A percentile compares a stretch with the other conserved stretches of the same genome.
phyloP scores from a whole-genome alignment of 2,797 vertebrate species.

The Coregonus ussuriensis region DNA sequence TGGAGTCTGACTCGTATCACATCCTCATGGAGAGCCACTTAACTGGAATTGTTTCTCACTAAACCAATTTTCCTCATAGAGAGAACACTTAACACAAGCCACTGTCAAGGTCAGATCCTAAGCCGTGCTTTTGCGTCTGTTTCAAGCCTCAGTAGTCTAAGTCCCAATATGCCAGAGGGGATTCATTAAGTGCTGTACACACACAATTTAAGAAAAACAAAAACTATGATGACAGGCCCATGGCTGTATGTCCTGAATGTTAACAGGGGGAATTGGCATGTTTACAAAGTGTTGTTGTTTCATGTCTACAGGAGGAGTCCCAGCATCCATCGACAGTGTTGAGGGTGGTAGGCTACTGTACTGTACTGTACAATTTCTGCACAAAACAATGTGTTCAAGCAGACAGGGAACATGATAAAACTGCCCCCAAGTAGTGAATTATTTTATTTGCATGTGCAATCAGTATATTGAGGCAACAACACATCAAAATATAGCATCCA shows the following conservation, averaged over 20 bases:
- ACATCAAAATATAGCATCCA: constrained; percentile 52
- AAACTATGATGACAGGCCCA: background rate
- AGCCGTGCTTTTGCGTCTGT: background rate
- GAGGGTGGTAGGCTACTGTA: constrained; percentile 4
- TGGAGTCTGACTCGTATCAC: constrained; percentile 22
- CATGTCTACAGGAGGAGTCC: constrained; percentile 46
- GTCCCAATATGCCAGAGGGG: background rate
- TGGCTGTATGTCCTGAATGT: constrained; percentile 20
- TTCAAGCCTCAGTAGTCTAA: background rate
- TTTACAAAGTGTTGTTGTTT: constrained; percentile 6
- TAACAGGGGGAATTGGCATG: background rate
- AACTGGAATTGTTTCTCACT: constrained; percentile 3
- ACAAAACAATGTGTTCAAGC: constrained; percentile 45
- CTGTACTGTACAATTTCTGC: too few species aligned
- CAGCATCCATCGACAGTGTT: constrained; percentile 43
- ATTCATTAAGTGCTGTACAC: background rate
- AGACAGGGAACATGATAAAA: constrained; percentile 36
- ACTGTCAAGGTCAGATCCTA: constrained; percentile 27
- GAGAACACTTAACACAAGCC: constrained; percentile 11
- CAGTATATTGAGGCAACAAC: constrained; percentile 51
- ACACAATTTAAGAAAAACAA: background rate
- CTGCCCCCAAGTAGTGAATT: constrained; percentile 50
- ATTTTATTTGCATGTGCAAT: constrained; percentile 53
- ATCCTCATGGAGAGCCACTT: constrained; percentile 16
- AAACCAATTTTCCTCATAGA: background rate